Base-by-base conservation (phyloP, 1,140 invertebrate species). In the Stegodyphus mimosarum region DNA sequence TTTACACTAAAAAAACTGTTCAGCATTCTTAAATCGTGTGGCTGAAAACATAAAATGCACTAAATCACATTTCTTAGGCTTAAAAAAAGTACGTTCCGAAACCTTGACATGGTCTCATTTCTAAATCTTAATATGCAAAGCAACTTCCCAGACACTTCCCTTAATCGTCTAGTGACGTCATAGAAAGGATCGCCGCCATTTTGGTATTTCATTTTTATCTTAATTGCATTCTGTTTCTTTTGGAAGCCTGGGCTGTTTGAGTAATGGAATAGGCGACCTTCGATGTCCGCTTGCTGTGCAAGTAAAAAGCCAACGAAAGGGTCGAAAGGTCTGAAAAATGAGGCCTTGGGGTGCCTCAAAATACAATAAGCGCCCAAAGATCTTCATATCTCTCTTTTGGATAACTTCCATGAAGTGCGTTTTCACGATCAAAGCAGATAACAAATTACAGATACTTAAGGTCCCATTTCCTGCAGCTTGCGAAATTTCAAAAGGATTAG, bases 31-130 rank as follows among this genome's bases (percentile, higher is more conserved):
- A 33, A 33, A 33, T 33, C 33, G 33, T 33, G 33, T 33, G 3
- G 33, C 33, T 33, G 33, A 33, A 33, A 33, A 33, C 33, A 33
- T 33, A 33, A 33, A 33, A 33, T 33, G 33, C 33, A 33, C 33
- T 33, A 33, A 33, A 33, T 33, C 3, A 33, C 33, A 33, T 33
- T 33, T 33, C 33, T 33, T 33, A 33, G 33, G 33, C 33, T 33
- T 33, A 3, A 33, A 33, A 33, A 33, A 33, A 33, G 33, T 33
- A 33, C 33, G 33, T 33, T 33, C 33, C 33, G 17, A 78, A 66
- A 79, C 77, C 77, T 79, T 79, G 77, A 79, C 77, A 79, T 55
- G 48, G 77, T 79, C 77, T 66, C 67, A 79, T 79, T 79, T 79
- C 33, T 49, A 70, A 48, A 70, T 69, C 51, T 79, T 70, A 70